Evolutionary conservation across 2,797 vertebrate genomes (phyloP).

Genomic region (Takifugu rubripes): DNA sequence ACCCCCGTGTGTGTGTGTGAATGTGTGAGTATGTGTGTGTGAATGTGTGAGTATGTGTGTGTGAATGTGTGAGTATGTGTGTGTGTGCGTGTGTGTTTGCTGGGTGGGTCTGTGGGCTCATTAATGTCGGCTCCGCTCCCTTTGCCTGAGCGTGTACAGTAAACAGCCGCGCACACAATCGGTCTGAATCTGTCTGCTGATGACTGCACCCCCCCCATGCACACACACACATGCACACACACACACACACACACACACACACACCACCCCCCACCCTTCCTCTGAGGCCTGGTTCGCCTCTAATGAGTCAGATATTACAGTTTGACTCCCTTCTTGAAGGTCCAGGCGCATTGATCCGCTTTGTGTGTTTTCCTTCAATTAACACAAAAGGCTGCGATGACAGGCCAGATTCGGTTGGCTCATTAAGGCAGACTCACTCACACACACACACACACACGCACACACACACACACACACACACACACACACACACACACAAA

Average conservation of each 20-base stretch:
- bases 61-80: constrained; percentile 10
- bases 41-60: neutral
- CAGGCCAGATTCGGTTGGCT: constrained; percentile 27
- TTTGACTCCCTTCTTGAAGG: constrained; percentile 36
- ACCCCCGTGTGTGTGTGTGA: constrained; percentile 3
- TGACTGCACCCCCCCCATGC: constrained; percentile 2
- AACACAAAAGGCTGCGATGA: constrained; percentile 43
- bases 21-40: neutral
- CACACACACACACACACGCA: constrained; percentile 5
- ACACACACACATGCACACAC: constrained; percentile 9
- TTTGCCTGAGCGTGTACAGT: constrained; percentile 28
- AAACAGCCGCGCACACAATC: constrained; percentile 27
- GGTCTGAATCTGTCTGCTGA: constrained; percentile 4
- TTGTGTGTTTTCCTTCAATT: constrained; percentile 51
- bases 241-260: constrained; percentile 20
- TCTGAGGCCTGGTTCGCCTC: constrained; percentile 16
- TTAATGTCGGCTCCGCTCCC: constrained; percentile 51
- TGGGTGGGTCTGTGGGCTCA: constrained; percentile 50
- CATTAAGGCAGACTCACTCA: constrained; percentile 34
- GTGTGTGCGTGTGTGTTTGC: constrained; percentile 10
- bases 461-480: constrained; percentile 10
- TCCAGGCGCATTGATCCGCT: constrained; percentile 63
- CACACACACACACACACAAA: constrained; percentile 19
- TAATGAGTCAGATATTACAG: constrained; percentile 54
- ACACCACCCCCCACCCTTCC: constrained; percentile 15